These are phyloP conservation scores for Chrysolina oricalcia DNA, from an alignment of 2,888 invertebrate genomes.

Conservation along the genomic window DNA sequence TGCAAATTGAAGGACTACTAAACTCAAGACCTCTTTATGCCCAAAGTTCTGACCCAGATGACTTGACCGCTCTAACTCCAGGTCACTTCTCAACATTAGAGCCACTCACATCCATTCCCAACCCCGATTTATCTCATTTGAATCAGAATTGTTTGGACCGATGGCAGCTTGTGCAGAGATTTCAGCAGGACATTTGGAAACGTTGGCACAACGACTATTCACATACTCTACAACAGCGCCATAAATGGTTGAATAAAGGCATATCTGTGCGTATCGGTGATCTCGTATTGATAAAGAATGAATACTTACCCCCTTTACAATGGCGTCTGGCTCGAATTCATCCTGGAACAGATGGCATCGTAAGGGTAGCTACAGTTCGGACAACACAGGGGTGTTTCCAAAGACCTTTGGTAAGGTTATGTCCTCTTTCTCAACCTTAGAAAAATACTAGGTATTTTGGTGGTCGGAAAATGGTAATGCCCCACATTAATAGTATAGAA, in stretches of 20 bases:
- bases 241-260: not conserved
- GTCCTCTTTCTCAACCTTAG: not conserved
- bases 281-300: not conserved
- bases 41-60: not conserved
- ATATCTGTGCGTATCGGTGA: not conserved
- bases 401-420: not conserved
- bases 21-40: not conserved
- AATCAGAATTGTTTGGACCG: not conserved
- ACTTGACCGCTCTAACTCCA: not conserved
- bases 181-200: not conserved
- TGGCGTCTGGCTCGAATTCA: not conserved
- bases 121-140: not conserved
- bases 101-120: not conserved
- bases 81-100: not conserved
- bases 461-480: not conserved
- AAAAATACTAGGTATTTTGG: not conserved
- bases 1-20: not conserved
- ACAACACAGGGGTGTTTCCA: too few relatives aligned
- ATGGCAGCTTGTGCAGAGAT: not conserved
- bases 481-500: too few relatives aligned
- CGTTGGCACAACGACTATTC: not conserved
- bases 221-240: not conserved
- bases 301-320: not conserved
- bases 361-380: too few relatives aligned
- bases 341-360: too few relatives aligned